Percentiles rank a stretch among this genome's conserved stretches.
Conservation (phyloP, 53 echinoderm and acorn worm species). For the Henricia sp. region DNA sequence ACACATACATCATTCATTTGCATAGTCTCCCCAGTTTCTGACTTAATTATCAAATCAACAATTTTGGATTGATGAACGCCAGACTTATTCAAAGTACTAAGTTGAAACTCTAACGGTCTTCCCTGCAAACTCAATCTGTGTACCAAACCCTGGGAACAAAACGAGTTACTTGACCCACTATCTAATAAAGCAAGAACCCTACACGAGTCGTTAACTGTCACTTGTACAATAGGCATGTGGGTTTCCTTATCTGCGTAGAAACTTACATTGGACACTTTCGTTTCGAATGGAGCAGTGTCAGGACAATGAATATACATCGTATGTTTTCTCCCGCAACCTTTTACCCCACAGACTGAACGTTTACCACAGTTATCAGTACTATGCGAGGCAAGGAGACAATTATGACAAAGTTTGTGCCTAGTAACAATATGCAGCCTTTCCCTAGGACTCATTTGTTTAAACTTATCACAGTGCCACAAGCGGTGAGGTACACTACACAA, state of each 20-base stretch:
- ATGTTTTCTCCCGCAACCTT: constrained; percentile 56
- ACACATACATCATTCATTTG: constrained; percentile 39
- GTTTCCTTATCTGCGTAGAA: constrained; percentile 4
- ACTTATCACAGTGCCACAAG: constrained; percentile 50
- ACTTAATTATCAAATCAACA: constrained; percentile 29
- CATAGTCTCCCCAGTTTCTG: constrained; percentile 25
- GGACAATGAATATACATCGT: constrained; percentile 52
- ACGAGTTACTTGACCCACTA: constrained; percentile 59
- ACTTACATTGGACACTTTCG: constrained; percentile 57
- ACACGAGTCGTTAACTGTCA: constrained; percentile 15
- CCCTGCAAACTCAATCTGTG: not conserved
- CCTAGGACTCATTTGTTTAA: constrained; percentile 38
- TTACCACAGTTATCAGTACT: too few relatives aligned
- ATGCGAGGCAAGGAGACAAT: too few relatives aligned
- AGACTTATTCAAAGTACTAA: constrained; percentile 56
- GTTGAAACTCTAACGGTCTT: not conserved
- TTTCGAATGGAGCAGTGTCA: not conserved
- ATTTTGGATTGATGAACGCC: constrained; percentile 16
- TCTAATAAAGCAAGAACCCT: constrained; percentile 41
- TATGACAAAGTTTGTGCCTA: constrained; percentile 55
- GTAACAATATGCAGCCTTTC: constrained; percentile 33
- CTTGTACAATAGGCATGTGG: constrained; percentile 39
- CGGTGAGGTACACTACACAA: constrained; percentile 45
- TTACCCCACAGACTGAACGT: too few relatives aligned
- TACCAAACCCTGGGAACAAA: constrained; percentile 52